phyloP scores from a whole-genome alignment of 2,888 invertebrate genomes.

The Exocentrus adspersus region DNA sequence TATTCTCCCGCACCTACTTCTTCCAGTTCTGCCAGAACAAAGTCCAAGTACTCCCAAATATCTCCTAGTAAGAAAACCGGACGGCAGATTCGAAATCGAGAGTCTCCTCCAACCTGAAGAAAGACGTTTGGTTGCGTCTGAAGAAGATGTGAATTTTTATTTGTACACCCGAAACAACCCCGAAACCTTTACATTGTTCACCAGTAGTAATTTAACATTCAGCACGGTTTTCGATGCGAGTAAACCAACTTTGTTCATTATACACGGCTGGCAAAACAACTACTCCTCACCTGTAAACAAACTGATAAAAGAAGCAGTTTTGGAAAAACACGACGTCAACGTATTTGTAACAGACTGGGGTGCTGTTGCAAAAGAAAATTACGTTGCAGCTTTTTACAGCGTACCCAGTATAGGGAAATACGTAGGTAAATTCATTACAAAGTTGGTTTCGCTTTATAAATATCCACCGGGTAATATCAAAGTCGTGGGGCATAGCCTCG shows the following conservation, averaged over 20 bases:
- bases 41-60: neutral
- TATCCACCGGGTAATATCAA: neutral
- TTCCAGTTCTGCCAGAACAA: slow-evolving; percentile 2
- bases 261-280: slow-evolving; percentile 10
- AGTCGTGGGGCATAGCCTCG: slow-evolving; percentile 8
- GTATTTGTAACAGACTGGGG: slow-evolving; percentile 10
- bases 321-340: neutral
- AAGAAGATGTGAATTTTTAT: slow-evolving; percentile 8
- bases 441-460: neutral
- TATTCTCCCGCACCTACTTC: too few species aligned
- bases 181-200: neutral
- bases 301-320: neutral
- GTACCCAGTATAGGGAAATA: slow-evolving; percentile 1
- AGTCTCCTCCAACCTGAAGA: neutral
- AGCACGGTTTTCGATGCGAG: neutral
- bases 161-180: neutral
- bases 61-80: neutral
- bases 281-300: neutral
- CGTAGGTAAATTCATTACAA: neutral
- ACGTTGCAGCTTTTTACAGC: neutral
- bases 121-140: neutral
- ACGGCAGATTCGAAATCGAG: neutral
- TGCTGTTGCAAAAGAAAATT: neutral
- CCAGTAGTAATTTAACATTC: neutral
- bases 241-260: neutral